Evolutionary conservation across 2,113 vertebrate genomes (phyloP), one percentile per base, ranked within the genome.

Genomic region (Emydura subglobosa): DNA sequence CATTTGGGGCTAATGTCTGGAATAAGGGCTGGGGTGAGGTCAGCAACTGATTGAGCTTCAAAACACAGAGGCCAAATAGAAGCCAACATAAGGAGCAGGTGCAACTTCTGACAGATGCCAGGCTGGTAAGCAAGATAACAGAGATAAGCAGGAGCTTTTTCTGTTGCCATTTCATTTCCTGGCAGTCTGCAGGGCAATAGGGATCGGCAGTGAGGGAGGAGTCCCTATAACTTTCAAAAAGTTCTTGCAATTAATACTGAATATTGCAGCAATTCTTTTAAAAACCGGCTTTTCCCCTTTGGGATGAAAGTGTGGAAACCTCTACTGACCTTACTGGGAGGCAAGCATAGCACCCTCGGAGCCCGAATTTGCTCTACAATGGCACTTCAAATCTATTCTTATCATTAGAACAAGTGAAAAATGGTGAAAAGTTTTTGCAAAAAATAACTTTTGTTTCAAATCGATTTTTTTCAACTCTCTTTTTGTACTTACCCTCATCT

Each of bases 401-500:
- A 72, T 16, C n/a, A 17, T 74, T 42, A 42, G n/a, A 42, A 42
- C 21, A 42, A 74, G 68, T 24, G n/a, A 74, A 24, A 74, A 42
- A 68, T 5, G 21, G 19, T 39, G 68, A 31, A 19, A 68, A 8
- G 9, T 59, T 59, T 53, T 5, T 85, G 83, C 57, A 78, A 42
- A 42, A 59, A 80, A 55, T 0, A 1, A 19, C n/a, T 0, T 59
- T 84, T 49, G 25, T 1, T 49, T 21, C 39, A 12, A 74, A 42
- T 42, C 19, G 22, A 44, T 27, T 47, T 11, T 1, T 6, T 3
- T 14, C 44, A 19, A 7, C 51, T 55, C 2, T 31, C 8, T 55
- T 47, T 65, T 72, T 42, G 57, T n/a, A 96, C 98, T 4, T 98
- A 99, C 99, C 99, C 99, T 99, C 99, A 99, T 99, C 95, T 99